Percentiles rank a stretch among this genome's conserved stretches.
Conservation (phyloP, 2,888 invertebrate species). For the Neelides folsomi region DNA sequence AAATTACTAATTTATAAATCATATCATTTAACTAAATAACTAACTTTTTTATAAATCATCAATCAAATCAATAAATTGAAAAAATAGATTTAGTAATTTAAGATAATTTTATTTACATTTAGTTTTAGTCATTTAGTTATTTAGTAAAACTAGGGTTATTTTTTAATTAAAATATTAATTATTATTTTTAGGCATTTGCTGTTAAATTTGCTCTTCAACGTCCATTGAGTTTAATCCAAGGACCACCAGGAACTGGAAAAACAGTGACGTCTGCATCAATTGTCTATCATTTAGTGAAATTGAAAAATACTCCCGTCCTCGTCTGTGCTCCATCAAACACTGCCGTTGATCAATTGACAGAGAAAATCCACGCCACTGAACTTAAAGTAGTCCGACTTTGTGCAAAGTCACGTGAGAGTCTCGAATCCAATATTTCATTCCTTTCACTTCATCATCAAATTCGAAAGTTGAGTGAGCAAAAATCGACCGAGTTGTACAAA, state of each 20-base stretch:
- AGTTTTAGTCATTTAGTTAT: no score
- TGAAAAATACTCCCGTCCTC: slow-evolving; percentile 76
- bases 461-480: slow-evolving; percentile 70
- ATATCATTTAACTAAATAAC: no score
- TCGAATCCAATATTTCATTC: slow-evolving; percentile 94
- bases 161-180: slow-evolving; percentile 1
- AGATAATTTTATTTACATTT: no score
- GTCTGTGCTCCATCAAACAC: slow-evolving; percentile 99
- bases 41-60: no score
- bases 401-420: slow-evolving; percentile 94
- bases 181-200: slow-evolving; percentile 61
- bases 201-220: slow-evolving; percentile 95
- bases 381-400: slow-evolving; percentile 85
- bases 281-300: slow-evolving; percentile 92
- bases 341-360: slow-evolving; percentile 96
- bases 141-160: not conserved
- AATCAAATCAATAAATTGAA: no score
- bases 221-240: slow-evolving; percentile 92
- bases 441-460: slow-evolving; percentile 95
- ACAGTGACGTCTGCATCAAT: slow-evolving; percentile 99
- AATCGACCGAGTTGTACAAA: slow-evolving; percentile 79
- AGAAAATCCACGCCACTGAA: slow-evolving; percentile 95
- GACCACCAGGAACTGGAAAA: slow-evolving; percentile 91
- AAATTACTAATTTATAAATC: not conserved
- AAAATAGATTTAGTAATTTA: no score